These are phyloP conservation scores for Morpho achilles DNA, from an alignment of 2,888 invertebrate species.

Conservation along the genomic window DNA sequence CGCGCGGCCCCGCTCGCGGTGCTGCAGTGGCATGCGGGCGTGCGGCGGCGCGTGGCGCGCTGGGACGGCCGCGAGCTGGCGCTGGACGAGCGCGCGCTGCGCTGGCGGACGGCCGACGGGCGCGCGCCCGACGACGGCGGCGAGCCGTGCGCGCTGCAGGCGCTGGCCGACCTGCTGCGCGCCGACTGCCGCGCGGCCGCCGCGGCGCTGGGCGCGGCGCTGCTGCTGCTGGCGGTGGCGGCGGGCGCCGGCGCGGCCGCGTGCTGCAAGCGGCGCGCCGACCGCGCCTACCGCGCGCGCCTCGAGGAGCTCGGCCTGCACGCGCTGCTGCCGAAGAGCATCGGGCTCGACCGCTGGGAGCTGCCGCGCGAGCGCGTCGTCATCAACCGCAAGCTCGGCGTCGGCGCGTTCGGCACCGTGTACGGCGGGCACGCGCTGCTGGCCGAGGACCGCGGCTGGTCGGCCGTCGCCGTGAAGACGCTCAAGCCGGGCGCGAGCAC, in stretches of 20 bases:
- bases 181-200: constrained; percentile 87
- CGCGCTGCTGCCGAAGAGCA: constrained; percentile 43
- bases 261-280: constrained; percentile 52
- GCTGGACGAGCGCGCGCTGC: constrained; percentile 82
- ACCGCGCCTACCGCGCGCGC: constrained; percentile 49
- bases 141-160: constrained; percentile 82
- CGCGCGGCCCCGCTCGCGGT: constrained; percentile 45
- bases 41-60: constrained; percentile 82
- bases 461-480: constrained; percentile 93
- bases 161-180: constrained; percentile 82
- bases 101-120: constrained; percentile 82
- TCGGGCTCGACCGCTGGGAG: constrained; percentile 91
- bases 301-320: constrained; percentile 56
- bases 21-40: constrained; percentile 80
- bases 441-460: constrained; percentile 82
- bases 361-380: constrained; percentile 90
- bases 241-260: constrained; percentile 45
- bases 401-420: constrained; percentile 95
- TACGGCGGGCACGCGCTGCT: constrained; percentile 93
- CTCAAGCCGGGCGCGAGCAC: constrained; percentile 89
- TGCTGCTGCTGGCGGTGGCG: constrained; percentile 42
- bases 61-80: constrained; percentile 88
- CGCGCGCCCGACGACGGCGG: constrained; percentile 84
- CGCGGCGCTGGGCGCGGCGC: constrained; percentile 52
- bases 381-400: constrained; percentile 90